Conservation (phyloP, 2,888 invertebrate species). For the Pherbina coryleti region DNA sequence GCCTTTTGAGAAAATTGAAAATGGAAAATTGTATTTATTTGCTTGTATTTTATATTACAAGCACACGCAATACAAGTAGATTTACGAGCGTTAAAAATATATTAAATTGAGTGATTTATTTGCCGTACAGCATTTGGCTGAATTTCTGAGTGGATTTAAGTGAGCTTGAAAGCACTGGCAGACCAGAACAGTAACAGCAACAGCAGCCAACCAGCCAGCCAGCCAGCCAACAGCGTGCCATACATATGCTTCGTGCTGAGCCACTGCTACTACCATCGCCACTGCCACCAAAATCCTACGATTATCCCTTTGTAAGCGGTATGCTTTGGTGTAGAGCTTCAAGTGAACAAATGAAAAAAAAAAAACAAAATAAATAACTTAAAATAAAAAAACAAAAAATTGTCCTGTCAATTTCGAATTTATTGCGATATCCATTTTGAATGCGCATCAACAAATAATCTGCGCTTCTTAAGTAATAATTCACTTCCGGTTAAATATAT, state of each 20-base stretch:
- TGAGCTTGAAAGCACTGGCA: neutral
- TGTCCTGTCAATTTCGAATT: conserved; percentile 2
- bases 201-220: too few species aligned
- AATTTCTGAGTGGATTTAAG: conserved; percentile 15
- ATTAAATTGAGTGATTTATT: conserved; percentile 20
- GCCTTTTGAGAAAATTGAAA: too few species aligned
- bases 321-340: neutral
- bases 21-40: too few species aligned
- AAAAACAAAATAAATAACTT: neutral
- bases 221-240: too few species aligned
- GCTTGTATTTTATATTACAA: too few species aligned
- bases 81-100: conserved; percentile 18
- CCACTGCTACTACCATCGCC: too few species aligned
- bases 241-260: too few species aligned
- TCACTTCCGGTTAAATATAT: neutral
- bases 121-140: conserved; percentile 8
- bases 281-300: too few species aligned
- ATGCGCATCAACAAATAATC: neutral
- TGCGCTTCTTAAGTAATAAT: neutral
- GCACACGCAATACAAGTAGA: neutral
- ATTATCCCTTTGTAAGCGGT: too few species aligned
- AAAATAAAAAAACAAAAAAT: neutral
- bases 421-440: conserved; percentile 1
- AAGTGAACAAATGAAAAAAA: neutral
- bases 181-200: too few species aligned